These are phyloP conservation scores for Microhierax caerulescens DNA, from an alignment of 2,797 vertebrate species.

Conservation along the genomic window DNA sequence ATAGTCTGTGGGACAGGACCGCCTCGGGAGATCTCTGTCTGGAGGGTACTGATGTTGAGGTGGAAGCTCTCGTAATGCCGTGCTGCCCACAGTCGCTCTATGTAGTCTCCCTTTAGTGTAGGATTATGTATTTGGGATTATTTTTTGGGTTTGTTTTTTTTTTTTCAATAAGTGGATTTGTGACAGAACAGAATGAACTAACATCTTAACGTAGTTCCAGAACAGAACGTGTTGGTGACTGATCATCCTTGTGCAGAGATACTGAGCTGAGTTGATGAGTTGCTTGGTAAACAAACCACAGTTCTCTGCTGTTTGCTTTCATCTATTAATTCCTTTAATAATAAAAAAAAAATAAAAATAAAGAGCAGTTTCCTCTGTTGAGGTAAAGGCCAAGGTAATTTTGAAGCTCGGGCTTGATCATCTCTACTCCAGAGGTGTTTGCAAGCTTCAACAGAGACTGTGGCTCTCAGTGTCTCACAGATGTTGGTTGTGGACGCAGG, in stretches of 20 bases:
- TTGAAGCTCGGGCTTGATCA: too few relatives aligned
- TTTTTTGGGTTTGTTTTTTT: too few relatives aligned
- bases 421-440: background rate
- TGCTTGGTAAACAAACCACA: background rate
- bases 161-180: background rate
- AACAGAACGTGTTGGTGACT: rapidly evolving
- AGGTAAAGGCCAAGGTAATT: background rate
- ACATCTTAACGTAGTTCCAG: background rate
- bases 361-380: background rate
- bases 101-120: background rate
- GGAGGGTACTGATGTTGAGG: background rate
- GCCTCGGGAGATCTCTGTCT: background rate
- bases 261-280: background rate
- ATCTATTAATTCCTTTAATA: background rate
- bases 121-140: background rate
- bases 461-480: background rate
- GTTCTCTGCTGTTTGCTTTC: background rate
- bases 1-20: too few relatives aligned
- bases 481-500: rapidly evolving
- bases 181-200: background rate
- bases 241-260: background rate
- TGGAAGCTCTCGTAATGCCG: background rate
- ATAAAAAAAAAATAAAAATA: too few relatives aligned
- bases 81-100: background rate
- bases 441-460: background rate